These are phyloP conservation scores for Dermatemys mawii DNA, from an alignment of 2,113 vertebrate species.

Conservation along the genomic window DNA sequence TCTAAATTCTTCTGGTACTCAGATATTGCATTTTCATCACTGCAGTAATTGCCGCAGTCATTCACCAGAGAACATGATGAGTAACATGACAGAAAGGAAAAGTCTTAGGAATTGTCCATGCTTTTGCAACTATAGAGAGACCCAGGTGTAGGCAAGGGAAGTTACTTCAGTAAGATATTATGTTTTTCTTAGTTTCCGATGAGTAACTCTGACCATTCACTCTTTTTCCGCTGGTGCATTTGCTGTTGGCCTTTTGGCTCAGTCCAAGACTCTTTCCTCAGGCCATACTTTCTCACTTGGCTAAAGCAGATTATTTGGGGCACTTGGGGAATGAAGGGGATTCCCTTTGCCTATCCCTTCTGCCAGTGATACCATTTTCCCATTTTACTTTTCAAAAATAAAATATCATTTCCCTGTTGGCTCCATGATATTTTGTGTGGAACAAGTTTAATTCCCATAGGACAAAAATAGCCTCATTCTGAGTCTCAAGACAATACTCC, in stretches of 20 bases:
- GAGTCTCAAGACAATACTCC: background rate
- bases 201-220: background rate
- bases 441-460: slow-evolving; percentile 26
- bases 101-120: background rate
- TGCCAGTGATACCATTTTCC: background rate
- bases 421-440: slow-evolving; percentile 15
- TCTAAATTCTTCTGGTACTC: background rate
- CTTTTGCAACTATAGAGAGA: background rate
- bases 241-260: background rate
- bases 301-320: background rate
- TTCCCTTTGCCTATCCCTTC: background rate
- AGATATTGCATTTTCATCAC: background rate
- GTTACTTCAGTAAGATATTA: background rate
- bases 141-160: background rate
- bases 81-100: background rate
- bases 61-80: background rate
- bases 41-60: background rate
- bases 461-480: background rate
- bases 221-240: background rate
- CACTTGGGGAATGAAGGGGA: background rate
- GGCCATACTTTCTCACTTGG: background rate
- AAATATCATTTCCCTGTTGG: background rate
- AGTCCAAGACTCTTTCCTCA: background rate
- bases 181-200: background rate
- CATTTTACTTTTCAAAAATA: slow-evolving; percentile 35